Base-by-base conservation (phyloP, 2,797 vertebrate species). In the Austrolebias charrua region DNA sequence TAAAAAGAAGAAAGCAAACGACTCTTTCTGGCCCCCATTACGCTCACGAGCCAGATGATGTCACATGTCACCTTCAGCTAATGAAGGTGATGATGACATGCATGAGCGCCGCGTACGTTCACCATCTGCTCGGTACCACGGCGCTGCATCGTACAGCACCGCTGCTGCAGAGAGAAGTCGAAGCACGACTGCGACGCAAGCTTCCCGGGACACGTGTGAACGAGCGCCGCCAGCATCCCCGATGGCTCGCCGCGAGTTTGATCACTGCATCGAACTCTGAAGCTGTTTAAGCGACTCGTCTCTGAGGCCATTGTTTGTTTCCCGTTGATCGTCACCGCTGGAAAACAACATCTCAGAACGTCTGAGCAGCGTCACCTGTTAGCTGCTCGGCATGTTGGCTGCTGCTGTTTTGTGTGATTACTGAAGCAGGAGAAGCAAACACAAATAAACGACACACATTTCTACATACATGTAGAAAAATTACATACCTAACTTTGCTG, bases 61-160 rank as follows among this genome's bases (percentile, higher is more conserved):
- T 92, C 87, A 89, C 81, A 85, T 88, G 88, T 90, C 90, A 91
- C 89, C 90, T 91, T 90, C 88, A 90, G 72, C 88, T 92, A 89
- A 90, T 90, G 82, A 88, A 90, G 85, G 88, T 86, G 86, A 91
- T 88, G 87, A 90, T 90, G 89, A 82, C 86, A 87, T 85, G 89
- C 84, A 82, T 78, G 87, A 88, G 81, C 40, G 68, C 81, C 45
- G 76, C 87, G 80, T 88, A 88, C 88, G 79, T 89, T 86, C 76
- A 54, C 90, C 90, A 90, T 91, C 91, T 92, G 90, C 81, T 89
- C 75, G n/a, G 76, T 86, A 88, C 80, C 76, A 63, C 63, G 75
- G 40, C 20, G 57, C 54, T 76, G 84, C 24, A 24, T 3, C 24
- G 24, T 3, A 77, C 82, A 80, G 63, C 55, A 75, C 75, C 73